Evolutionary conservation across 2,113 vertebrate genomes (phyloP).

Genomic region (Aramus guarauna): DNA sequence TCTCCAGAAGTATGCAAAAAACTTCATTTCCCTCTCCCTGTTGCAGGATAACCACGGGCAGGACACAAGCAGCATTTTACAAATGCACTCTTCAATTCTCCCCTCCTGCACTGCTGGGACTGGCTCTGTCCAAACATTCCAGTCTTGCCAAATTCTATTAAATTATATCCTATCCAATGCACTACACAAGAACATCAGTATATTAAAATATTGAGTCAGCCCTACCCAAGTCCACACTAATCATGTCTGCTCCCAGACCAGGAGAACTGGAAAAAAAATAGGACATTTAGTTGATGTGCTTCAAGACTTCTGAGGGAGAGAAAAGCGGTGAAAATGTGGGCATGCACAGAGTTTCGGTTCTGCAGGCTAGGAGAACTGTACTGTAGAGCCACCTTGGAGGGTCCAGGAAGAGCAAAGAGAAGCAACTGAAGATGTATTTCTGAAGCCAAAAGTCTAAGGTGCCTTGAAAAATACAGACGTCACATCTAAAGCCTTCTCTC

Average conservation of each 20-base stretch:
- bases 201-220: conserved; percentile 1
- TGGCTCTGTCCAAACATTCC: background rate
- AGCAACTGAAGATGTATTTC: background rate
- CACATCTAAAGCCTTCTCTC: background rate
- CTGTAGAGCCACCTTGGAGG: background rate
- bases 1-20: background rate
- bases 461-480: background rate
- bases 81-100: background rate
- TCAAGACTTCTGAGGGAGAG: background rate
- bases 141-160: conserved; percentile 4
- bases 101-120: background rate
- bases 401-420: background rate
- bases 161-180: background rate
- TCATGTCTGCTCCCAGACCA: background rate
- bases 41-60: background rate
- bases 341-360: background rate
- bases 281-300: background rate
- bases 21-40: background rate
- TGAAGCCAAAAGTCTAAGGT: background rate
- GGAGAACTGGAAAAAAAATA: conserved; percentile 10
- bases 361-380: background rate
- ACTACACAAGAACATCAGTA: background rate
- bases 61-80: background rate
- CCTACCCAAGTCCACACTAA: background rate
- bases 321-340: background rate